Percentiles rank a stretch among this genome's conserved stretches.
phyloP scores from a whole-genome alignment of 2,888 invertebrate species.

The Drosophila antonietae region DNA sequence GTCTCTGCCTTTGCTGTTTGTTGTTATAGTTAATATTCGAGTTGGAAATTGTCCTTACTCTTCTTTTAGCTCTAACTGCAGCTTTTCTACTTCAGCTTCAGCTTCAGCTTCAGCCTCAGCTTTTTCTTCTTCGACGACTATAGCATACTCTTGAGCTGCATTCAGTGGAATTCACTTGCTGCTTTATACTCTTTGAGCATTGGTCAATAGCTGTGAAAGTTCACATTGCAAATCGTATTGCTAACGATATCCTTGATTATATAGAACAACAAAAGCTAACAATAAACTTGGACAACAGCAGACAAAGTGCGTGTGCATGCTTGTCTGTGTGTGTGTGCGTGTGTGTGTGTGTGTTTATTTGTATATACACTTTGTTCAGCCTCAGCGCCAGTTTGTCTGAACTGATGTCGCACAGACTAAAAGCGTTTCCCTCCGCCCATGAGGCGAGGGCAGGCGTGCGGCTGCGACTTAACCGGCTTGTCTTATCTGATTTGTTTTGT shows the following conservation, averaged over 20 bases:
- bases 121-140: neutral
- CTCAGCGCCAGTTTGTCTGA: slow-evolving; percentile 16
- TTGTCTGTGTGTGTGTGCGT: neutral
- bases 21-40: slow-evolving; percentile 9
- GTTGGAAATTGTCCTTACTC: slow-evolving; percentile 4
- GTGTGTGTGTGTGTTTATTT: neutral
- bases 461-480: neutral
- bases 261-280: slow-evolving; percentile 1
- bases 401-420: slow-evolving; percentile 1
- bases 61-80: neutral
- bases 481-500: slow-evolving; percentile 6
- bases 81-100: neutral
- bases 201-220: slow-evolving; percentile 6
- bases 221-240: slow-evolving; percentile 7
- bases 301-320: neutral
- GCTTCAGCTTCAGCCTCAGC: neutral
- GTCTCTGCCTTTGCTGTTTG: slow-evolving; percentile 11
- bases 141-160: slow-evolving; percentile 20
- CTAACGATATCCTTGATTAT: slow-evolving; percentile 8
- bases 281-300: neutral
- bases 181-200: neutral
- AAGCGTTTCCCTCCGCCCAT: neutral
- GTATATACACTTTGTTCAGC: slow-evolving; percentile 1
- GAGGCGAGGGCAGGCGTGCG: neutral
- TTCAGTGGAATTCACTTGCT: neutral